Evolutionary conservation across 2,113 vertebrate species (phyloP).

Genomic region (Malurus melanocephalus): DNA sequence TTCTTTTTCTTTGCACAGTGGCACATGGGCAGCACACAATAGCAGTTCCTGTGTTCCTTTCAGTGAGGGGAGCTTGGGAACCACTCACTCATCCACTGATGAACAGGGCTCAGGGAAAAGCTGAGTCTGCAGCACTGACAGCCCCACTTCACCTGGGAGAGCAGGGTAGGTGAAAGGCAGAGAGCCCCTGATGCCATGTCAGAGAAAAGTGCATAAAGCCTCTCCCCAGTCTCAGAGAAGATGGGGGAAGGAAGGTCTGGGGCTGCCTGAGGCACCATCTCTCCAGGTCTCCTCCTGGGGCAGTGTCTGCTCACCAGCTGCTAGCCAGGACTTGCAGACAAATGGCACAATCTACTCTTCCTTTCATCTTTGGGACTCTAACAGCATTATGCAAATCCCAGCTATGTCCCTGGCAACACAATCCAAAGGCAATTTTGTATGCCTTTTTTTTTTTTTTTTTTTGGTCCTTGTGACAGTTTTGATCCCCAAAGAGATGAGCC

Average conservation of each 20-base stretch:
- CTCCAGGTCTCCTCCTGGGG: background rate
- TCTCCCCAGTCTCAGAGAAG: accelerated
- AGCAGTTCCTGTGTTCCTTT: background rate
- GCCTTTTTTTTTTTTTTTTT: background rate
- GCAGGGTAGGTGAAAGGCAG: accelerated
- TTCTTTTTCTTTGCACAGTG: background rate
- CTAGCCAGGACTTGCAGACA: background rate
- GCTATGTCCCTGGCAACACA: conserved; percentile 36
- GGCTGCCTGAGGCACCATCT: background rate
- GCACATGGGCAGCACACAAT: background rate
- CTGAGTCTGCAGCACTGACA: background rate
- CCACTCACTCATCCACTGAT: background rate
- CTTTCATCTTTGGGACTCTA: conserved; percentile 46
- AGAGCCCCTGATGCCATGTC: background rate
- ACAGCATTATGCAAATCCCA: conserved; percentile 60
- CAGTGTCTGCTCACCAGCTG: background rate
- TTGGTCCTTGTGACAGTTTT: conserved; percentile 31
- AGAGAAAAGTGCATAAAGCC: background rate
- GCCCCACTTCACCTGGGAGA: background rate
- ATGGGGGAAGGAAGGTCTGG: background rate
- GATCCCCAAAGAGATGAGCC: conserved; percentile 39
- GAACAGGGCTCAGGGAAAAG: background rate
- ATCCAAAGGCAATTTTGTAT: conserved; percentile 51
- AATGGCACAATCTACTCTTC: conserved; percentile 30
- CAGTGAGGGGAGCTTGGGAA: background rate